Evolutionary conservation across 2,113 vertebrate genomes (phyloP).

Genomic region (Lota lota): DNA sequence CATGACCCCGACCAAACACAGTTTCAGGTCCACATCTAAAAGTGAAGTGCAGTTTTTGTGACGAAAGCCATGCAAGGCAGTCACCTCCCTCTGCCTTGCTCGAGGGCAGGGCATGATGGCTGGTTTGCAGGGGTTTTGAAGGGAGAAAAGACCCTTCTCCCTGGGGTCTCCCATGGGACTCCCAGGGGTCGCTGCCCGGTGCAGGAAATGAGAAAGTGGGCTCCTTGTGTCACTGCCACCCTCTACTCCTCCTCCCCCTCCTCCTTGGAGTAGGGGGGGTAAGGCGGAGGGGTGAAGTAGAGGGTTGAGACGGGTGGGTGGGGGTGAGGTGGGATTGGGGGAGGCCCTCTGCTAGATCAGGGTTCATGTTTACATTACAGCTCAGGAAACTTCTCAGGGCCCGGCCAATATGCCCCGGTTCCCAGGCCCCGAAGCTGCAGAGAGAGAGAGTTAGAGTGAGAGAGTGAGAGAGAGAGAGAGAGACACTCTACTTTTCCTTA

Average conservation of each 20-base stretch:
- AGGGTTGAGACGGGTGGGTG: too few species aligned
- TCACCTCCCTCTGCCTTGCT: too few species aligned
- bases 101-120: too few species aligned
- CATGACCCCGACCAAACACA: too few species aligned
- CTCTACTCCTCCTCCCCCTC: slow-evolving; percentile 48
- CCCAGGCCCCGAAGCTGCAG: slow-evolving; percentile 71
- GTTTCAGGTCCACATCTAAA: too few species aligned
- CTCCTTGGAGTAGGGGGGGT: slow-evolving; percentile 2
- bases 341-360: slow-evolving; percentile 58
- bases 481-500: slow-evolving; percentile 27
- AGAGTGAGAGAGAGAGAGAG: slow-evolving; percentile 53
- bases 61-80: too few species aligned
- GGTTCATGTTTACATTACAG: slow-evolving; percentile 83
- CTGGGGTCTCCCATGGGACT: slow-evolving; percentile 31
- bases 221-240: slow-evolving; percentile 69
- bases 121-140: too few species aligned
- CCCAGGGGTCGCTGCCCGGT: slow-evolving; percentile 58
- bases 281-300: slow-evolving; percentile 6
- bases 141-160: slow-evolving; percentile 31
- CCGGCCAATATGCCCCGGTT: slow-evolving; percentile 66
- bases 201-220: slow-evolving; percentile 70
- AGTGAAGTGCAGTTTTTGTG: too few species aligned
- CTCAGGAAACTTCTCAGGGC: slow-evolving; percentile 78
- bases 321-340: slow-evolving; percentile 6
- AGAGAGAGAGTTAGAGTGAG: too few species aligned